Base-by-base conservation (phyloP, 2,797 vertebrate genomes). In the Sarcoramphus papa region DNA sequence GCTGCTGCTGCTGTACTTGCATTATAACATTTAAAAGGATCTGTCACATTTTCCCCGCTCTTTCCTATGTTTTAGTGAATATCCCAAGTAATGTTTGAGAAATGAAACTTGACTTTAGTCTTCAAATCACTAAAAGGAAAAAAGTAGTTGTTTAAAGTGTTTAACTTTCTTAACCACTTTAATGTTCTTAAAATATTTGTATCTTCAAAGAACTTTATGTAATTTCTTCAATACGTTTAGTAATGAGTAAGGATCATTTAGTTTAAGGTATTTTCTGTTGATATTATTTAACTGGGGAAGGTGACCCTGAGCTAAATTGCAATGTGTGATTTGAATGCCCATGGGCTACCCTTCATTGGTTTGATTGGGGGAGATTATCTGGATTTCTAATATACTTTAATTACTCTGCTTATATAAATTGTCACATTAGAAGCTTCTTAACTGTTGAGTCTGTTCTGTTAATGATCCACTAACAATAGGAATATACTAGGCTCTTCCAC, bases 341-440 rank as follows among this genome's bases (percentile, higher is more conserved):
- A 73, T 88, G 85, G 85, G 92, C 76, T 90, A 72, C 79, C 72
- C 59, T 95, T 95, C 51, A 33, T 63, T 73, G 56, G 73, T 83
- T 88, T 96, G 94, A 92, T 48, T 95, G 90, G 85, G 70, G 69
- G 70, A 95, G 69, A 87, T 96, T 92, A 92, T 91, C 86, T 96
- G 88, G 88, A 67, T 95, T 95, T 96, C 80, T 94, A 94, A 93
- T 95, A 92, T 84, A 89, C 54, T 88, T 96, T 95, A 96, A 95
- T 96, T 96, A 88, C 76, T 85, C 77, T 63, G 74, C 63, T 94
- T 96, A 60, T 95, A 92, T 95, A 96, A 96, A 93, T 92, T 86
- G 77, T 95, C 88, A 67, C 70, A 93, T 95, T 95, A 96, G 88
- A 85, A 87, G 82, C 77, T 86, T 91, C 95, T 92, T 94, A 95